A percentile compares a stretch with the other conserved stretches of the same genome.
Conservation (phyloP, 2,888 invertebrate genomes). For the Ectropis crepuscularia region DNA sequence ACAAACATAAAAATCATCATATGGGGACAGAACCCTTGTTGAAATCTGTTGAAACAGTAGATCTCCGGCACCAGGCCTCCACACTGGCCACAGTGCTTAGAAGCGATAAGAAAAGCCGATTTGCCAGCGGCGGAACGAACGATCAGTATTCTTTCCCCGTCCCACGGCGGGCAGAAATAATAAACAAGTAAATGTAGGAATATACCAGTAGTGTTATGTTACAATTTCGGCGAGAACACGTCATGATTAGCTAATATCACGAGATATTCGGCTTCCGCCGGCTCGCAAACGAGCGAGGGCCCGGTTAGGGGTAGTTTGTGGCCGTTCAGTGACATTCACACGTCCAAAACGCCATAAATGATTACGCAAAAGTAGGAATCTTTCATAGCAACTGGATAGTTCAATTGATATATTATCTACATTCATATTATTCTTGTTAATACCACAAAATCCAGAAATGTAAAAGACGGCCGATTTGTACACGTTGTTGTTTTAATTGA, state of each 20-base stretch:
- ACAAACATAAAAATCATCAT: too few relatives aligned
- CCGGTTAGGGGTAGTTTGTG: background rate
- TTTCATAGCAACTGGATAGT: too few relatives aligned
- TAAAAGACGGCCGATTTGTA: too few relatives aligned
- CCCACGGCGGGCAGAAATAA: constrained; percentile 33
- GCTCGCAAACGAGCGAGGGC: constrained; percentile 1
- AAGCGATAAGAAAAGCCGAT: constrained; percentile 21
- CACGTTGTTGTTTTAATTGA: too few relatives aligned
- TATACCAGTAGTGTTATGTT: constrained; percentile 42
- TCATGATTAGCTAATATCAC: constrained; percentile 29
- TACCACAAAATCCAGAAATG: too few relatives aligned
- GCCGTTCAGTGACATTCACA: background rate
- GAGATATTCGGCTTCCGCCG: constrained; percentile 18
- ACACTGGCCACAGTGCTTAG: background rate
- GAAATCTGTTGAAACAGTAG: too few relatives aligned
- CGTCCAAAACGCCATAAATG: too few relatives aligned
- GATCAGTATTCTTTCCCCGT: constrained; percentile 36
- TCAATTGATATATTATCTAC: too few relatives aligned
- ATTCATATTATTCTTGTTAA: too few relatives aligned
- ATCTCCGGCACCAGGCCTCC: too few relatives aligned
- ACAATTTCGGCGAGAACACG: constrained; percentile 26
- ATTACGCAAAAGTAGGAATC: too few relatives aligned
- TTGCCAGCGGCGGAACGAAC: constrained; percentile 17
- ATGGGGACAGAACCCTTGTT: too few relatives aligned
- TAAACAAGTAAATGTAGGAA: constrained; percentile 41